Percentiles rank a stretch among this genome's conserved stretches.
phyloP scores from a whole-genome alignment of 2,888 invertebrate genomes.

The Pseudanteris insignis region DNA sequence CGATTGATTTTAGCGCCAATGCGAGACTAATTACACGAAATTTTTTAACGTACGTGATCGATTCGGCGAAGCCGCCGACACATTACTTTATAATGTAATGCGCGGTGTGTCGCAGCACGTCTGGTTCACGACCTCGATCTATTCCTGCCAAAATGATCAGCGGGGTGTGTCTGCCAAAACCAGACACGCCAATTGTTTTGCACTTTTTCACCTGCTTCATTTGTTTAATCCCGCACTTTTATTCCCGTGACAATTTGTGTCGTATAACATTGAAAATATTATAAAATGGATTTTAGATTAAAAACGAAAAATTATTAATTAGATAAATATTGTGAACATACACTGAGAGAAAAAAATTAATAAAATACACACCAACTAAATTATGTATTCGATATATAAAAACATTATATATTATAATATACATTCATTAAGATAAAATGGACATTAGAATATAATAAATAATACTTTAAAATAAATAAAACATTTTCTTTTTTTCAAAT shows the following conservation, averaged over 20 bases:
- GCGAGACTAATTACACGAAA: conserved; percentile 35
- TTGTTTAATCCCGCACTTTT: conserved; percentile 3
- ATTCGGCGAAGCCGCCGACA: conserved; percentile 37
- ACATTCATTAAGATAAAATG: too few species aligned
- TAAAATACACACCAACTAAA: too few species aligned
- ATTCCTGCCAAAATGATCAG: conserved; percentile 54
- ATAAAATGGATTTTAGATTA: too few species aligned
- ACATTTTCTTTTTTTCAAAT: too few species aligned
- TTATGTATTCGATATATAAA: too few species aligned
- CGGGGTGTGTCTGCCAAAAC: conserved; percentile 46
- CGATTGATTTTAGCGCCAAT: conserved; percentile 12
- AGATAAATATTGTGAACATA: too few species aligned
- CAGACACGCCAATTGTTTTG: conserved; percentile 35
- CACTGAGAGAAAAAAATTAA: too few species aligned
- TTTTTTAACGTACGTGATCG: conserved; percentile 42
- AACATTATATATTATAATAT: too few species aligned
- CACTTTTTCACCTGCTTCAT: conserved; percentile 17
- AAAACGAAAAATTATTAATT: too few species aligned
- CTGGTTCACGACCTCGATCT: conserved; percentile 57
- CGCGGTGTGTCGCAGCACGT: conserved; percentile 46
- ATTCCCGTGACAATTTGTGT: conserved; percentile 1
- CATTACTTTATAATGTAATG: conserved; percentile 40
- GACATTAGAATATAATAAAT: too few species aligned
- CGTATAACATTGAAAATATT: not conserved
- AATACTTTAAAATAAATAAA: too few species aligned